phyloP scores from a whole-genome alignment of 2,113 vertebrate genomes.

The Heterotis niloticus region DNA sequence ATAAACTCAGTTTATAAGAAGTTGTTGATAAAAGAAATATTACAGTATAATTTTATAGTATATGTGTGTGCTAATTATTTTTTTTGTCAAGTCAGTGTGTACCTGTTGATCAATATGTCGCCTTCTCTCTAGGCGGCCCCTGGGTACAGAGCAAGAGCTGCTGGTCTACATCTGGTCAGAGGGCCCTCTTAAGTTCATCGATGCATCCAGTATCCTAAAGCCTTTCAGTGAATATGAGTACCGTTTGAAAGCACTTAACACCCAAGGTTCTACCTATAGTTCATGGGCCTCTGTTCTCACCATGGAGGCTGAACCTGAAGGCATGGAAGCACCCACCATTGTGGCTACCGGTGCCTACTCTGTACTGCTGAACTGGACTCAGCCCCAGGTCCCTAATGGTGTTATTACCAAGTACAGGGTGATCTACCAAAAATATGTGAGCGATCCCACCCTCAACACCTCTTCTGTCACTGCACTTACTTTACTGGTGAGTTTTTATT shows the following conservation, averaged over 20 bases:
- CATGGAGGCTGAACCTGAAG: conserved; percentile 70
- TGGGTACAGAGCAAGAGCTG: conserved; percentile 65
- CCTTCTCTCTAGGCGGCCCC: conserved; percentile 60
- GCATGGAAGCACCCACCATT: conserved; percentile 63
- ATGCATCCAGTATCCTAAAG: conserved; percentile 63
- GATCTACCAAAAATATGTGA: conserved; percentile 66
- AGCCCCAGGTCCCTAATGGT: conserved; percentile 73
- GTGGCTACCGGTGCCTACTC: conserved; percentile 74
- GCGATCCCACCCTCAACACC: conserved; percentile 63
- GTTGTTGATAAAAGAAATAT: not conserved
- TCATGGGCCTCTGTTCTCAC: conserved; percentile 69
- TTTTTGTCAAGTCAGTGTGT: not conserved
- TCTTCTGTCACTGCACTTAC: conserved; percentile 70
- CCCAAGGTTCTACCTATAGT: conserved; percentile 71
- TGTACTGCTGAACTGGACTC: conserved; percentile 71
- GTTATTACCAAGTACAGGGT: conserved; percentile 73
- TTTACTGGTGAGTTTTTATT: conserved; percentile 66
- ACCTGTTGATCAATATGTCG: not conserved
- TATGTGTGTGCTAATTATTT: not conserved
- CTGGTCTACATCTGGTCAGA: conserved; percentile 77
- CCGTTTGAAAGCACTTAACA: conserved; percentile 68
- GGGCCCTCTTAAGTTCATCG: conserved; percentile 75
- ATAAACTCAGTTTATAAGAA: not conserved
- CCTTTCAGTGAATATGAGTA: conserved; percentile 82
- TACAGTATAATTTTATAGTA: not conserved